phyloP scores from a whole-genome alignment of 1,140 invertebrate genomes.

The Drosophila teissieri region DNA sequence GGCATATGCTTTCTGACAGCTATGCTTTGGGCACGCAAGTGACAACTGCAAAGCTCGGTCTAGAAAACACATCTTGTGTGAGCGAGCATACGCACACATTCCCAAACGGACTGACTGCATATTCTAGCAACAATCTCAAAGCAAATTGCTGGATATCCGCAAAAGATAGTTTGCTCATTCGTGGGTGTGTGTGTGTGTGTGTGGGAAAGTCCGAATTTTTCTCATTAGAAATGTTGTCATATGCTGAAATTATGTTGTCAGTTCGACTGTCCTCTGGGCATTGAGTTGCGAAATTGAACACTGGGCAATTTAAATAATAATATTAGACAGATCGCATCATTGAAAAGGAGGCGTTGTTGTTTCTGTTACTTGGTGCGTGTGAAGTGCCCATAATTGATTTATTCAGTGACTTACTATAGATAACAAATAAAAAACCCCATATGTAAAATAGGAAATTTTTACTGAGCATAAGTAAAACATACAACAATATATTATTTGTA shows the following conservation, averaged over 20 bases:
- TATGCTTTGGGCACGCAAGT: constrained; percentile 53
- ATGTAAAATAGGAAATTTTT: too few relatives aligned
- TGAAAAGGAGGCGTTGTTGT: neutral
- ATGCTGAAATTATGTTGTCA: constrained; percentile 78
- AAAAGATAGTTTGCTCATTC: constrained; percentile 22
- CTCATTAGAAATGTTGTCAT: constrained; percentile 74
- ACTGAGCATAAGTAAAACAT: too few relatives aligned
- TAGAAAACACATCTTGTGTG: constrained; percentile 6
- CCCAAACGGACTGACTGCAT: constrained; percentile 18
- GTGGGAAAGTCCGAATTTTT: constrained; percentile 35
- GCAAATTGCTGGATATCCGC: constrained; percentile 49
- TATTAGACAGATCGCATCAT: neutral
- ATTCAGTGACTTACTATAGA: too few relatives aligned
- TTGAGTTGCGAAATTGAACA: constrained; percentile 53
- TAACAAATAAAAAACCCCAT: too few relatives aligned
- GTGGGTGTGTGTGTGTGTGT: neutral
- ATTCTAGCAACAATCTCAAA: constrained; percentile 61
- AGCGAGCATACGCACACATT: neutral
- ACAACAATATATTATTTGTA: too few relatives aligned
- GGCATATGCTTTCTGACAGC: constrained; percentile 61
- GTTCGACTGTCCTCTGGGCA: constrained; percentile 54
- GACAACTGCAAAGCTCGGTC: constrained; percentile 46
- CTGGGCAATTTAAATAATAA: constrained; percentile 58
- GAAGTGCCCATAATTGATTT: neutral
- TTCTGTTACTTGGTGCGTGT: neutral